A percentile compares a stretch with the other conserved stretches of the same genome.
These are phyloP conservation scores for Ennomos erosarius DNA, from an alignment of 2,888 invertebrate genomes.

Conservation along the genomic window DNA sequence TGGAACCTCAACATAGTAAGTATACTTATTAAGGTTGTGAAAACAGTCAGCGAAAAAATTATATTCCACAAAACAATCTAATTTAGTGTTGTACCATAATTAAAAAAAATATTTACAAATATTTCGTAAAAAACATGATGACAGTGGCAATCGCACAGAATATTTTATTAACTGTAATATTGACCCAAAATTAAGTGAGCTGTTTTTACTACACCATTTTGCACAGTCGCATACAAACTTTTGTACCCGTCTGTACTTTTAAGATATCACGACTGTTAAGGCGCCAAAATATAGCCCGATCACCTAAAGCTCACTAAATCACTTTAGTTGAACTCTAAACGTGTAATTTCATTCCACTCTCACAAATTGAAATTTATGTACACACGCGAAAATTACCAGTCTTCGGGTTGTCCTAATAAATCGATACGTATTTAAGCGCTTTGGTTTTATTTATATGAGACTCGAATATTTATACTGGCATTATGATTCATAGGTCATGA, in stretches of 20 bases:
- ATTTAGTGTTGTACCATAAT: too few species aligned
- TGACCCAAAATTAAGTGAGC: too few species aligned
- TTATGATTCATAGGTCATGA: too few species aligned
- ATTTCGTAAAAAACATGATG: too few species aligned
- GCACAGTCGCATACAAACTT: not conserved
- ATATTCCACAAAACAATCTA: too few species aligned
- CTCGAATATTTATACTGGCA: constrained; percentile 12
- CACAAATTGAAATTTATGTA: constrained; percentile 45
- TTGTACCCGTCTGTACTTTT: constrained; percentile 9
- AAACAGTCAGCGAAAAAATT: too few species aligned
- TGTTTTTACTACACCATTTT: too few species aligned
- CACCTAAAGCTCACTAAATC: constrained; percentile 33
- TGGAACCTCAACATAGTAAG: too few species aligned
- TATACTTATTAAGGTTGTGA: too few species aligned
- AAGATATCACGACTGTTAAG: constrained; percentile 17
- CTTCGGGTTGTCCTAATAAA: constrained; percentile 32
- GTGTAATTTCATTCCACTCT: constrained; percentile 40
- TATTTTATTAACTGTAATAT: too few species aligned
- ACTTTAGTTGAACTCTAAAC: constrained; percentile 36
- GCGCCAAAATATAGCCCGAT: constrained; percentile 30
- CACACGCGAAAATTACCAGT: constrained; percentile 41
- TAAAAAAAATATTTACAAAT: too few species aligned
- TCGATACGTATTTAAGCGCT: constrained; percentile 19
- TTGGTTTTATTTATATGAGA: constrained; percentile 21
- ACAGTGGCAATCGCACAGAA: too few species aligned